Evolutionary conservation across 1,140 invertebrate genomes (phyloP), one percentile per base, ranked within the genome.

Genomic region (Thalassaphorura encarpata): DNA sequence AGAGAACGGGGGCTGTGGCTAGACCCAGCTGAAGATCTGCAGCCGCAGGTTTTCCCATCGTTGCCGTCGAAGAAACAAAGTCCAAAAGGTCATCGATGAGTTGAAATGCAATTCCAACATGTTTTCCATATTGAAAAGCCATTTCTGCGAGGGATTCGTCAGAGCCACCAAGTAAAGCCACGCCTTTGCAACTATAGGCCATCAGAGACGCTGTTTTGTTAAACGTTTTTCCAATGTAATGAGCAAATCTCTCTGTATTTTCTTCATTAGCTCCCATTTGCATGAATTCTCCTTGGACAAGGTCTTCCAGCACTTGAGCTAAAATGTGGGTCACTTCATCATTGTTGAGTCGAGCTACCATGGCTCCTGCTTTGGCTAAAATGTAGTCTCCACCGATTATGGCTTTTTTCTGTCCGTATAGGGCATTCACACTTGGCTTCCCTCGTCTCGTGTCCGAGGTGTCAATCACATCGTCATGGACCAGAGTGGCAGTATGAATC

Each of bases 401-500:
- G 64, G 94, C 87, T 39, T 97, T 91, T 91, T 97, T 78, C 48
- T 97, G 90, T 67, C 92, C 96, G 89, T 91, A 99, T 45, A 92
- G 73, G 57, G 83, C 83, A 75, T 97, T 96, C 48, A 95, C 89
- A 64, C 89, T 95, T 46, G 91, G 86, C 73, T 97, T 97, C 24
- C 94, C 94, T 67, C 97, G 81, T 56, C 97, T 77, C 67, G 87
- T 88, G 71, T 96, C 85, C 18, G 95, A 87, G 67, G 87, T 85
- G 74, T 99, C 97, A 69, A 99, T 96, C 64, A 99, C 94, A 77
- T 99, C 97, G 75, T 99, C 97, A 75, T 99, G 97, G 51, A 99
- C 85, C 66, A 99, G 77, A 58, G 93, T 97, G 52, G 96, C 95
- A 58, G 89, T 94, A 75, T 99, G 97, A 67, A 99, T 95, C 96